These are phyloP conservation scores for Erythrocercus mccallii DNA, from an alignment of 2,113 vertebrate species.

Conservation along the genomic window DNA sequence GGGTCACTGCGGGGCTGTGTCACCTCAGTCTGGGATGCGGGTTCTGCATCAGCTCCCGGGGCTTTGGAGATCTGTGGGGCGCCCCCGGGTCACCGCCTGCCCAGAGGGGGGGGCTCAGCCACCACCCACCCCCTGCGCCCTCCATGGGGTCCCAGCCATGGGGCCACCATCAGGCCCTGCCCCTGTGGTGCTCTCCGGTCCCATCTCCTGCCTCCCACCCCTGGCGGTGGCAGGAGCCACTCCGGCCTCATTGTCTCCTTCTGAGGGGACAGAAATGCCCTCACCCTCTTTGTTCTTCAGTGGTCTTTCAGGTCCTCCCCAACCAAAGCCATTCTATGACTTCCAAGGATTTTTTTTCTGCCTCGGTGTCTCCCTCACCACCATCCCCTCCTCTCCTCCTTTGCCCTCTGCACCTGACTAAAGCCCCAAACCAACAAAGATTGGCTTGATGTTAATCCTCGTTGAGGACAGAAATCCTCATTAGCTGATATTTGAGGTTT, in stretches of 20 bases:
- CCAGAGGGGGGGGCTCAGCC: fast-evolving
- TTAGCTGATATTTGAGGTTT: neutral
- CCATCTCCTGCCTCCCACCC: no score
- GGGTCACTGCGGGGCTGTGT: neutral
- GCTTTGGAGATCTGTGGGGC: fast-evolving
- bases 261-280: neutral
- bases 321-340: neutral
- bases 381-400: neutral
- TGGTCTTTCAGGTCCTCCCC: neutral
- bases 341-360: neutral
- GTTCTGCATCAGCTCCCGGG: fast-evolving
- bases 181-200: fast-evolving
- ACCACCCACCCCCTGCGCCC: fast-evolving
- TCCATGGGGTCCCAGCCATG: fast-evolving
- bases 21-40: fast-evolving
- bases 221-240: neutral
- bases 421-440: neutral
- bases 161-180: neutral
- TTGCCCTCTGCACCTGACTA: neutral
- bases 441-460: fast-evolving
- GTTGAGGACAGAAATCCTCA: fast-evolving
- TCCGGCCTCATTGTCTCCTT: neutral
- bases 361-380: fast-evolving
- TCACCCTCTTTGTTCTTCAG: neutral
- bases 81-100: neutral